Evolutionary conservation across 2,888 invertebrate genomes (phyloP), one percentile per base, ranked within the genome.

Genomic region (Caenorhabditis wallacei): DNA sequence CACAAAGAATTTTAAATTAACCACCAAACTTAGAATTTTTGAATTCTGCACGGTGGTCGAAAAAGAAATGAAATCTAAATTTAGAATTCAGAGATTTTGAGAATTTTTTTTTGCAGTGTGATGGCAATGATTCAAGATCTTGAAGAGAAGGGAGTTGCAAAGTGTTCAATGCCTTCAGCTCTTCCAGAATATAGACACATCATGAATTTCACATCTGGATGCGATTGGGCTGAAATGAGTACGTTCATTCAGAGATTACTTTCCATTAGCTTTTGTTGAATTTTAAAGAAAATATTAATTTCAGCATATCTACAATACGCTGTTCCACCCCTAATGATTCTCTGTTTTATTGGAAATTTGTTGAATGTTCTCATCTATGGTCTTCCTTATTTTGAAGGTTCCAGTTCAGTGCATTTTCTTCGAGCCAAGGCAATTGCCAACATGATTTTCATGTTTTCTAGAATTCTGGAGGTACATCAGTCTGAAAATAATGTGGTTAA

Each of bases 341-440:
- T 90, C 18, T 90, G 90, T 71, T 81, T 90, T 22, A 68, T 88
- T 18, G 90, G 90, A 35, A 90, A 90, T 72, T 78, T 88, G 70
- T 76, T 90, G 54, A 90, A 89, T 22, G 78, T 90, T n/a, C 78
- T 90, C 57, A 89, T 90, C 80, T 90, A 90, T 76, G 84, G 85
- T 24, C 84, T 90, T 22, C 87, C 90, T 10, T 90, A 90, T 72
- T 90, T 90, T 61, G 88, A 90, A 54, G 90, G 90, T 8, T 85
- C 85, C 51, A 87, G 85, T 37, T 88, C 89, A 0, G 90, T 90
- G 18, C 88, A 90, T 53, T 89, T 90, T 63, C 85, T 90, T 2
- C 83, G 90, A 1, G 88, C 88, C 22, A 90, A 90, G 61, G 90
- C 90, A 2, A 82, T 87, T 20, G 82, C 82, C 64, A 90, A 90